Evolutionary conservation across 2,888 invertebrate species (phyloP).

Genomic region (Catocala fraxini): DNA sequence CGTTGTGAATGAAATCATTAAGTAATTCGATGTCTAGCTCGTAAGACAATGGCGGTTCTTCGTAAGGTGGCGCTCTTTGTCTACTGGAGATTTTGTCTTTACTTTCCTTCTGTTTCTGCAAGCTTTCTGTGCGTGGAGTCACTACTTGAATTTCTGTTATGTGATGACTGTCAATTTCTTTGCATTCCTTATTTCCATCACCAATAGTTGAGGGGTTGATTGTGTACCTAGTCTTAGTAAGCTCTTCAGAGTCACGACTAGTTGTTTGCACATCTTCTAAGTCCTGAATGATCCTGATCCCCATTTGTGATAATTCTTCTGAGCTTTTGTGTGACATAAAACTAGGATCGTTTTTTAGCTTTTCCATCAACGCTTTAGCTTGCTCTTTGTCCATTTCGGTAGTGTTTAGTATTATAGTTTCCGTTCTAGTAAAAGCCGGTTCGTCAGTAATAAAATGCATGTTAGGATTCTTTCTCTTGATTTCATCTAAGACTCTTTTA

Average conservation of each 20-base stretch:
- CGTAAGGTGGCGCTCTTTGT: slow-evolving; percentile 72
- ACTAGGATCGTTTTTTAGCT: slow-evolving; percentile 80
- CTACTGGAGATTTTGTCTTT: slow-evolving; percentile 77
- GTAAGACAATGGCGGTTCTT: slow-evolving; percentile 75
- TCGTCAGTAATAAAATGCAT: slow-evolving; percentile 82
- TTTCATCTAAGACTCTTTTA: slow-evolving; percentile 77
- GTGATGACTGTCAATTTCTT: slow-evolving; percentile 74
- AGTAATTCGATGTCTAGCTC: slow-evolving; percentile 80
- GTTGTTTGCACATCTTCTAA: slow-evolving; percentile 75
- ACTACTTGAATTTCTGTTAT: slow-evolving; percentile 92
- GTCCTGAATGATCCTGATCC: slow-evolving; percentile 78
- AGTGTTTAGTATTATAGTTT: slow-evolving; percentile 86
- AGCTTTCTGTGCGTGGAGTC: slow-evolving; percentile 81
- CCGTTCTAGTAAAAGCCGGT: slow-evolving; percentile 81
- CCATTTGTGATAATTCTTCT: slow-evolving; percentile 78
- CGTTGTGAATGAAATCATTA: slow-evolving; percentile 84
- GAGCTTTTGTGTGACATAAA: slow-evolving; percentile 82
- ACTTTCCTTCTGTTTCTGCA: slow-evolving; percentile 60
- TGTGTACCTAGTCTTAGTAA: slow-evolving; percentile 80
- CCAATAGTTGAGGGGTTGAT: slow-evolving; percentile 79
- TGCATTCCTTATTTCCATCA: slow-evolving; percentile 70
- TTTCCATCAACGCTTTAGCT: slow-evolving; percentile 80
- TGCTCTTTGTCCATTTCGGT: slow-evolving; percentile 81
- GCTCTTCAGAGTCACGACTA: slow-evolving; percentile 67
- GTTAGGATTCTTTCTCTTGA: slow-evolving; percentile 80